phyloP scores from a whole-genome alignment of 35 echinoderm and acorn worm genomes.

The Ophiothrix spiculata region DNA sequence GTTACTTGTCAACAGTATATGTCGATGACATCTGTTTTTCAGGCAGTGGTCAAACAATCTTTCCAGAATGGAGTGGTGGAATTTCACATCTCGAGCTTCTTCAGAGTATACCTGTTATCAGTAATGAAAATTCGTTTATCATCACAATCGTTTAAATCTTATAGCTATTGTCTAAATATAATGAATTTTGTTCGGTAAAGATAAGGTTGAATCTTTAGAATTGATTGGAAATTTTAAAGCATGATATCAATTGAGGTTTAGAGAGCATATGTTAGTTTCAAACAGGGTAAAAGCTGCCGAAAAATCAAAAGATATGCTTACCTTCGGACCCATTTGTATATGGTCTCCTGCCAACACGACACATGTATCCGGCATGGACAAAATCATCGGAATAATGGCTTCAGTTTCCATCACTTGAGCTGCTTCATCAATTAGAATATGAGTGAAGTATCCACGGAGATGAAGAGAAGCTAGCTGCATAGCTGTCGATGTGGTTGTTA shows the following conservation, averaged over 20 bases:
- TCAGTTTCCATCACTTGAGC: slow-evolving; percentile 82
- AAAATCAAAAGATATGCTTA: too few species aligned
- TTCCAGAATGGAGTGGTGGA: slow-evolving; percentile 67
- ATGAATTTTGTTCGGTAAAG: too few species aligned
- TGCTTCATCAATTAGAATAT: slow-evolving; percentile 83
- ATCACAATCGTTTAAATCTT: too few species aligned
- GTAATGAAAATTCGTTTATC: too few species aligned
- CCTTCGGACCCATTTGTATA: slow-evolving; percentile 86
- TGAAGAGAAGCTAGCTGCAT: not conserved
- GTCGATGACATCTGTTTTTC: slow-evolving; percentile 16
- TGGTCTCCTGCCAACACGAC: slow-evolving; percentile 88
- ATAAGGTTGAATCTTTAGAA: too few species aligned
- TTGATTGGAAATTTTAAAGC: too few species aligned
- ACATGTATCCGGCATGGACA: slow-evolving; percentile 56
- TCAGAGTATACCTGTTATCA: slow-evolving; percentile 65
- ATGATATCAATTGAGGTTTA: too few species aligned
- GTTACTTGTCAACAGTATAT: slow-evolving; percentile 53
- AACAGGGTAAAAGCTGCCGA: too few species aligned
- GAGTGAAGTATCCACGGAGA: slow-evolving; percentile 44
- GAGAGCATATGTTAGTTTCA: too few species aligned
- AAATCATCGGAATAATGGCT: slow-evolving; percentile 66
- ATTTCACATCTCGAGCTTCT: slow-evolving; percentile 31
- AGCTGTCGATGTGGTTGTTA: slow-evolving; percentile 39
- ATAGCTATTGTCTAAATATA: too few species aligned
- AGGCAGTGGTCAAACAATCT: slow-evolving; percentile 42